A percentile compares a stretch with the other conserved stretches of the same genome.
These are phyloP conservation scores for Metacarcinus magister DNA, from an alignment of 2,888 invertebrate genomes.

Conservation along the genomic window DNA sequence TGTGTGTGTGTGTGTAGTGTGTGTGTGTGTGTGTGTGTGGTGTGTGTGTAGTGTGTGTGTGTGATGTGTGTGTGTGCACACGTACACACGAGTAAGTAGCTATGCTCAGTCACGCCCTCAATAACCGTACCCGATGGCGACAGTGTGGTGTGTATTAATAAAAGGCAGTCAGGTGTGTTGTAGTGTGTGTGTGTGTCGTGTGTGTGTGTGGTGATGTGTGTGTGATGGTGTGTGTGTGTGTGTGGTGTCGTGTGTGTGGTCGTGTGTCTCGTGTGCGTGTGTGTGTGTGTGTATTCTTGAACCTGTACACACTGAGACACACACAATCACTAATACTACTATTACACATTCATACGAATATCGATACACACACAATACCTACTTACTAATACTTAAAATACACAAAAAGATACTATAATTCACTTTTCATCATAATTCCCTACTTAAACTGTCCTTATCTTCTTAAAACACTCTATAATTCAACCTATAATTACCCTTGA, in stretches of 20 bases:
- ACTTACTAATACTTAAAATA: no score
- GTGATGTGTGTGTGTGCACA: background rate
- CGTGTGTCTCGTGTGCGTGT: background rate
- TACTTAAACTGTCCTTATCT: no score
- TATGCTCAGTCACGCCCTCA: background rate
- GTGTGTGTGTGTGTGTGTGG: slow-evolving; percentile 35
- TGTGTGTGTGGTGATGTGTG: slow-evolving; percentile 15
- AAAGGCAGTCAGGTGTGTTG: slow-evolving; percentile 39
- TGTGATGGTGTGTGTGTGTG: slow-evolving; percentile 33
- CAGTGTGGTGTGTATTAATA: slow-evolving; percentile 26
- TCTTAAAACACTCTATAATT: no score
- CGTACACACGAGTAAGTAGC: no score
- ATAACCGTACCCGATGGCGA: background rate
- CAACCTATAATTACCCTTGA: no score
- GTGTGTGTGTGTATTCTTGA: background rate
- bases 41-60: slow-evolving; percentile 44
- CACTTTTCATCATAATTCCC: background rate
- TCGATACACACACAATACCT: no score
- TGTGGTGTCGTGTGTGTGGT: background rate
- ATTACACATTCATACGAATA: no score
- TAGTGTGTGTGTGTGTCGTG: slow-evolving; percentile 29
- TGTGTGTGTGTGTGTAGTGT: slow-evolving; percentile 42
- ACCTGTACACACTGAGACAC: no score
- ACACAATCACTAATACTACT: background rate
- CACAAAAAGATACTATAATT: no score